phyloP scores from a whole-genome alignment of 2,113 vertebrate species.

The Synchiropus splendidus region DNA sequence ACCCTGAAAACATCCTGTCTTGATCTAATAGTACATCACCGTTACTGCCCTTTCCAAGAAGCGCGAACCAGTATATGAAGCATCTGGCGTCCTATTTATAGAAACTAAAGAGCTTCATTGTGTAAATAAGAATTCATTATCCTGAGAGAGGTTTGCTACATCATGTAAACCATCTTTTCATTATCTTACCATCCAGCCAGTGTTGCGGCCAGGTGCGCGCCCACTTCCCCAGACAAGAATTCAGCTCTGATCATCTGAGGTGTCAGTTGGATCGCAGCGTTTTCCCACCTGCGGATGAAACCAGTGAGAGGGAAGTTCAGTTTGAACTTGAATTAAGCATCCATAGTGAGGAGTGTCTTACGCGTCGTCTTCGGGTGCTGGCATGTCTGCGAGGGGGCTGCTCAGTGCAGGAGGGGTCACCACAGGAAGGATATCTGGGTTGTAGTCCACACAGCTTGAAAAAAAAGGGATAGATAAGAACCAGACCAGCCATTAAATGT shows the following conservation, averaged over 20 bases:
- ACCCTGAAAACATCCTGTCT: slow-evolving; percentile 17
- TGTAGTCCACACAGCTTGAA: slow-evolving; percentile 36
- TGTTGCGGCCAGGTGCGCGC: too few species aligned
- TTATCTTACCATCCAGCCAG: background rate
- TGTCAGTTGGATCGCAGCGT: slow-evolving; percentile 57
- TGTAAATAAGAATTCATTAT: slow-evolving; percentile 11
- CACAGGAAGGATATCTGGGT: slow-evolving; percentile 33
- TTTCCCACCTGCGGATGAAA: slow-evolving; percentile 31
- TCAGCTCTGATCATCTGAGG: slow-evolving; percentile 78
- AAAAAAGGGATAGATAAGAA: slow-evolving; percentile 15
- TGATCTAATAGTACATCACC: slow-evolving; percentile 1
- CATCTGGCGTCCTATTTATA: slow-evolving; percentile 1
- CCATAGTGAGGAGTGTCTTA: slow-evolving; percentile 18
- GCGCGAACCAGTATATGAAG: background rate
- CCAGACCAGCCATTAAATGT: slow-evolving; percentile 9
- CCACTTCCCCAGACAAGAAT: slow-evolving; percentile 52
- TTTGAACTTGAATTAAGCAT: background rate
- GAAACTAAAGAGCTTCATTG: background rate
- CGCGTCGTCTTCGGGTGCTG: slow-evolving; percentile 17
- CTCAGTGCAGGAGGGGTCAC: slow-evolving; percentile 20
- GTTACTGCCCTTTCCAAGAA: slow-evolving; percentile 1
- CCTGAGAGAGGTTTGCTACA: background rate
- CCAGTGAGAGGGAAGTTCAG: too few species aligned
- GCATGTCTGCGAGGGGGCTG: slow-evolving; percentile 18
- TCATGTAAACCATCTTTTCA: background rate